phyloP scores from a whole-genome alignment of 2,797 vertebrate genomes.

The Notolepis coatsorum region DNA sequence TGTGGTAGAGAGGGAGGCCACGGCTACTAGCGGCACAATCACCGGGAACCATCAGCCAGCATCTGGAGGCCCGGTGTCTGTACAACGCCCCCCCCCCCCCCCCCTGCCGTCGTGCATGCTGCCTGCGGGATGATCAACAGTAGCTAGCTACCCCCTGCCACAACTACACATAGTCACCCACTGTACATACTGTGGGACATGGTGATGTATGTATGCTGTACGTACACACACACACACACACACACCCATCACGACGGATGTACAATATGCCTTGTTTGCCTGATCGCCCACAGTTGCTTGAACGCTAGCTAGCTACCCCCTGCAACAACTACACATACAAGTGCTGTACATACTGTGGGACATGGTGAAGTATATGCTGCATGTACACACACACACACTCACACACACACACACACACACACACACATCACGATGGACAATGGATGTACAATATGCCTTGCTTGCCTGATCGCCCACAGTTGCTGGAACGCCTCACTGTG shows the following conservation, averaged over 20 bases:
- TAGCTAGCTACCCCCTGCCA: no score
- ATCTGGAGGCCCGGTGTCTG: constrained; percentile 70
- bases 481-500: constrained; percentile 6
- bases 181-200: no score
- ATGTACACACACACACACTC: constrained; percentile 24
- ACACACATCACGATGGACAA: constrained; percentile 34
- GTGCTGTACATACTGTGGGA: no score
- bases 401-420: neutral
- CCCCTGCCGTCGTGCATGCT: no score
- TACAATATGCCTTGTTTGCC: constrained; percentile 26
- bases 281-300: constrained; percentile 44
- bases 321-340: no score
- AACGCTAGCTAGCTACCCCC: no score
- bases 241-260: constrained; percentile 18
- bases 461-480: constrained; percentile 42
- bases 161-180: no score
- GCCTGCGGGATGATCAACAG: no score
- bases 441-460: constrained; percentile 31
- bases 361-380: no score
- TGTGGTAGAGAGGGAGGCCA: constrained; percentile 31
- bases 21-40: constrained; percentile 60
- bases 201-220: no score
- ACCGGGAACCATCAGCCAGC: constrained; percentile 67
- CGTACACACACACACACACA: constrained; percentile 22
- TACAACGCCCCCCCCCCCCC: no score